Conservation (phyloP, 2,113 vertebrate species). For the Pao palembangensis region DNA sequence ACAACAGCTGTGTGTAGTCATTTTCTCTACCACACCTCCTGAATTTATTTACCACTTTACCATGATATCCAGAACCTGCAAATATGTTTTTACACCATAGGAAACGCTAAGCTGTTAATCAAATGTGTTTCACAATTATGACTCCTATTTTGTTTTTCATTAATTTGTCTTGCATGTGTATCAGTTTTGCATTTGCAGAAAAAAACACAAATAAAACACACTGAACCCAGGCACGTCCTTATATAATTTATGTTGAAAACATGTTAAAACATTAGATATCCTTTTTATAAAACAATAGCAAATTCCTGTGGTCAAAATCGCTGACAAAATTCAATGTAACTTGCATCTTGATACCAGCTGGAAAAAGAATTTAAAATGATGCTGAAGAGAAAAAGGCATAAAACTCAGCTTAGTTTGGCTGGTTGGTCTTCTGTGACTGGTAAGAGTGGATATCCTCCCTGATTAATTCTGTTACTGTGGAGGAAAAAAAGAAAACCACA, state of each 20-base stretch:
- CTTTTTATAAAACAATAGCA: conserved; percentile 68
- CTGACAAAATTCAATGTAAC: conserved; percentile 47
- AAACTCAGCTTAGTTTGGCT: conserved; percentile 63
- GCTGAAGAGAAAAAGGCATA: conserved; percentile 22
- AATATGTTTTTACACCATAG: background rate
- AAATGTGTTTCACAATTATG: no score
- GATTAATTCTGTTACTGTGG: conserved; percentile 77
- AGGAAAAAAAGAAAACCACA: conserved; percentile 20
- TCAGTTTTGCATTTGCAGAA: background rate
- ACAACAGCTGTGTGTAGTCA: no score
- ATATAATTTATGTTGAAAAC: conserved; percentile 78
- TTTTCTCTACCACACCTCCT: background rate
- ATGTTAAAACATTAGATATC: conserved; percentile 70
- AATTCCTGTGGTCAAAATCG: conserved; percentile 56
- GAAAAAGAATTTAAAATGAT: conserved; percentile 32
- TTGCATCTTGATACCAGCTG: conserved; percentile 45
- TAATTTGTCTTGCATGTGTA: background rate
- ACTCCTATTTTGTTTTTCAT: background rate
- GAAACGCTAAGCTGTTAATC: no score
- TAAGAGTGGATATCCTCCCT: conserved; percentile 76
- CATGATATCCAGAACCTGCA: background rate
- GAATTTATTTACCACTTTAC: no score
- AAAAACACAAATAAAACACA: conserved; percentile 5
- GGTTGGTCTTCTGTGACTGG: conserved; percentile 68
- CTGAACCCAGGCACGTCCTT: conserved; percentile 30